Evolutionary conservation across 2,888 invertebrate genomes (phyloP).

Genomic region (Monopis laevigella): DNA sequence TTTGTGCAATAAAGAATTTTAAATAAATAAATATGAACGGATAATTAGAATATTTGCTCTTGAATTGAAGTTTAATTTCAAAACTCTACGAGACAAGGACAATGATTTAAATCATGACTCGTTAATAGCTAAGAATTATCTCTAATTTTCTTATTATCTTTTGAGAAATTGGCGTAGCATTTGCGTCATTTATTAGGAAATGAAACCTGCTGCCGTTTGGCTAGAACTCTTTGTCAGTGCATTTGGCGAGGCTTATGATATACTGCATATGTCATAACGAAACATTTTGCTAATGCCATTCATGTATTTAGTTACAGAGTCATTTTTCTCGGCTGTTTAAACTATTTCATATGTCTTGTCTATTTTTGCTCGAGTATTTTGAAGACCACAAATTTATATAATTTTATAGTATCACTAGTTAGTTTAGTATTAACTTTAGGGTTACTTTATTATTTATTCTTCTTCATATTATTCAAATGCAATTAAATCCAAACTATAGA

Average conservation of each 20-base stretch:
- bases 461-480: neutral
- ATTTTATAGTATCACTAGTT: neutral
- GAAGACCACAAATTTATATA: neutral
- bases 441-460: neutral
- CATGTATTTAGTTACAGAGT: constrained; percentile 28
- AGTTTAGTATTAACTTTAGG: neutral
- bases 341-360: no score
- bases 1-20: no score
- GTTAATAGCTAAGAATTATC: no score
- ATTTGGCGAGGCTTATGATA: constrained; percentile 45
- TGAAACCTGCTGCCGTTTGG: constrained; percentile 15
- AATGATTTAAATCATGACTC: no score
- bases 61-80: no score
- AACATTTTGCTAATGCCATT: constrained; percentile 28
- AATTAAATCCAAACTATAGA: neutral
- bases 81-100: no score
- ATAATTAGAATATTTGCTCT: no score
- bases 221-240: constrained; percentile 38
- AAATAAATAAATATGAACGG: no score
- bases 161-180: constrained; percentile 24
- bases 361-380: no score
- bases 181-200: constrained; percentile 50
- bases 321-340: constrained; percentile 12
- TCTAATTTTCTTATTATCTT: no score
- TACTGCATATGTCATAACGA: constrained; percentile 45